Evolutionary conservation across 2,113 vertebrate genomes (phyloP).

Genomic region (Alectura lathami): DNA sequence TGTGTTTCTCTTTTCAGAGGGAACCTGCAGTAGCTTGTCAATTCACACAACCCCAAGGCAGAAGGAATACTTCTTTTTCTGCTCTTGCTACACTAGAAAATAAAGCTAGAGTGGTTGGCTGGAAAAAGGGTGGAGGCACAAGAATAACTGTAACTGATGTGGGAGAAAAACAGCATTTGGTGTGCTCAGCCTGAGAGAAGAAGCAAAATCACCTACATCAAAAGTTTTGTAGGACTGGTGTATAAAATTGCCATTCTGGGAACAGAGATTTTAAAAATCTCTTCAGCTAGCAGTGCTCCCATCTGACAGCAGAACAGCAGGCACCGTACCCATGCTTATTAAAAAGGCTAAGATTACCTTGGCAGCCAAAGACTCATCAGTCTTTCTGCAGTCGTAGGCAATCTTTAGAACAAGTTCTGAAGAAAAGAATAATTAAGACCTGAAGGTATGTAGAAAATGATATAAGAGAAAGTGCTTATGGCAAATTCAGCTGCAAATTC

Average conservation of each 20-base stretch:
- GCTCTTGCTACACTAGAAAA: background rate
- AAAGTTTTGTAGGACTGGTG: background rate
- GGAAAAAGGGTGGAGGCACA: background rate
- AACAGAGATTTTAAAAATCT: background rate
- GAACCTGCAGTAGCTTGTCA: background rate
- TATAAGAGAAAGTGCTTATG: background rate
- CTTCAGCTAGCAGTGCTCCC: background rate
- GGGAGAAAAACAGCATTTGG: background rate
- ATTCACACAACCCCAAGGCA: background rate
- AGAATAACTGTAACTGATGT: background rate
- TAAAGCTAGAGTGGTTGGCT: background rate
- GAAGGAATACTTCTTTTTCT: background rate
- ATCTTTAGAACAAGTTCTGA: slow-evolving; percentile 10
- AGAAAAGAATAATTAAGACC: slow-evolving; percentile 7
- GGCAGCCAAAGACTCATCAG: background rate
- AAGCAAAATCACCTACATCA: background rate
- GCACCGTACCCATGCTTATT: background rate
- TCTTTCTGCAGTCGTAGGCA: background rate
- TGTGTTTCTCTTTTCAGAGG: background rate
- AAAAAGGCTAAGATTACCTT: background rate
- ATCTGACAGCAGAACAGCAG: slow-evolving; percentile 3
- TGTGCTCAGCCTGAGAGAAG: background rate
- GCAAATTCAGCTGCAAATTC: background rate
- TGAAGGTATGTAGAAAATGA: background rate
- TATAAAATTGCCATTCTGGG: background rate